A percentile compares a stretch with the other conserved stretches of the same genome.
These are phyloP conservation scores for Pipistrellus kuhlii DNA, from an alignment of 2,797 vertebrate species.

Conservation along the genomic window DNA sequence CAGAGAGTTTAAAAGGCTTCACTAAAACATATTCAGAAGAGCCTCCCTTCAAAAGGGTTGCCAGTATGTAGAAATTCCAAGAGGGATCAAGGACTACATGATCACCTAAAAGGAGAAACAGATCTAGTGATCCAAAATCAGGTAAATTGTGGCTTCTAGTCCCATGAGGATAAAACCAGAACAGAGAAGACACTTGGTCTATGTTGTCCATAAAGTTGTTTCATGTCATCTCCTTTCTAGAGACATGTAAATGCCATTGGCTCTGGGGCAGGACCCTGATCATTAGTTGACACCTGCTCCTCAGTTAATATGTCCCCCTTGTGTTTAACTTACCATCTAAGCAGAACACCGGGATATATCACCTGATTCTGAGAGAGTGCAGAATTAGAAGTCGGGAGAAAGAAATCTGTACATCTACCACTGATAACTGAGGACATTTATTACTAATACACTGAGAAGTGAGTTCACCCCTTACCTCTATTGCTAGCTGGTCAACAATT, in stretches of 20 bases:
- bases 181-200: neutral
- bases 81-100: neutral
- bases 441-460: neutral
- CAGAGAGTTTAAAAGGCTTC: slow-evolving; percentile 47
- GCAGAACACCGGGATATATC: neutral
- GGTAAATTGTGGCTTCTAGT: neutral
- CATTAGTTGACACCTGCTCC: neutral
- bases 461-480: slow-evolving; percentile 87
- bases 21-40: slow-evolving; percentile 6
- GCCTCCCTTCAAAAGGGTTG: neutral
- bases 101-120: neutral
- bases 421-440: neutral
- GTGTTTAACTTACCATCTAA: neutral
- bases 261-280: slow-evolving; percentile 1
- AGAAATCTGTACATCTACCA: neutral
- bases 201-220: neutral
- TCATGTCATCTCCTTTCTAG: neutral
- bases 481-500: slow-evolving; percentile 88
- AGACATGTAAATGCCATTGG: slow-evolving; percentile 4
- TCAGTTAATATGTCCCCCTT: neutral
- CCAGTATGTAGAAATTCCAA: slow-evolving; percentile 16
- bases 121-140: neutral
- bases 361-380: neutral
- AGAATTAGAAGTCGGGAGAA: neutral
- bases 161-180: neutral